Evolutionary conservation across 2,888 invertebrate genomes (phyloP), one percentile per base, ranked within the genome.

Genomic region (Tigriopus californicus): DNA sequence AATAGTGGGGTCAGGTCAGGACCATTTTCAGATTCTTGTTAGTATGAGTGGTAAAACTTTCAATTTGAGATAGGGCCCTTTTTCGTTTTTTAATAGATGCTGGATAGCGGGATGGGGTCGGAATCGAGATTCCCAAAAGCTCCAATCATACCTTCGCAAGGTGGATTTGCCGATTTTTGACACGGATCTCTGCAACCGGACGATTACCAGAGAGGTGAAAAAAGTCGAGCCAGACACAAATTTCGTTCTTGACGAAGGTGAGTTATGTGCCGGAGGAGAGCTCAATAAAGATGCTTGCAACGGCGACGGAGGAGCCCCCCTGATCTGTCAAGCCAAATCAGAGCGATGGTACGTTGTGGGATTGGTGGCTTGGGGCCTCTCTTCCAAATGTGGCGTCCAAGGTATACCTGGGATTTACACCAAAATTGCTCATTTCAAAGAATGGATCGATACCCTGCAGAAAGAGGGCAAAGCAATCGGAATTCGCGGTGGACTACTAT

Each of bases 21-120:
- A 5, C 8, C 3, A 33, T 5, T 33, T 33, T 8, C 3, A 33
- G 33, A 5, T 33, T 33, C 33, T 33, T 33, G n/a, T n/a, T n/a
- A n/a, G n/a, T n/a, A n/a, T n/a, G n/a, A n/a, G n/a, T n/a, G n/a
- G n/a, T n/a, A n/a, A n/a, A n/a, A n/a, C 33, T 8, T 33, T 3
- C 33, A 33, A 33, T 33, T 8, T 5, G 8, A 33, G 33, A 3
- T 8, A 5, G 33, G 8, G n/a, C n/a, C n/a, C 33, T 33, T 33
- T 33, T 33, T 5, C 33, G 3, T 33, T 3, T 8, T 33, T 33
- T 3, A 33, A 33, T n/a, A 59, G 59, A 42, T 59, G 59, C 42
- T 59, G 59, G 59, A 41, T 59, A 10, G 59, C 59, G 1, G 59
- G 59, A 12, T 59, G 59, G 59, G 59, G 59, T 5, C 51, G 42